Base-by-base conservation (phyloP, 30 jellyfish, hydroid and myxozoan species). In the Aurelia aurita region DNA sequence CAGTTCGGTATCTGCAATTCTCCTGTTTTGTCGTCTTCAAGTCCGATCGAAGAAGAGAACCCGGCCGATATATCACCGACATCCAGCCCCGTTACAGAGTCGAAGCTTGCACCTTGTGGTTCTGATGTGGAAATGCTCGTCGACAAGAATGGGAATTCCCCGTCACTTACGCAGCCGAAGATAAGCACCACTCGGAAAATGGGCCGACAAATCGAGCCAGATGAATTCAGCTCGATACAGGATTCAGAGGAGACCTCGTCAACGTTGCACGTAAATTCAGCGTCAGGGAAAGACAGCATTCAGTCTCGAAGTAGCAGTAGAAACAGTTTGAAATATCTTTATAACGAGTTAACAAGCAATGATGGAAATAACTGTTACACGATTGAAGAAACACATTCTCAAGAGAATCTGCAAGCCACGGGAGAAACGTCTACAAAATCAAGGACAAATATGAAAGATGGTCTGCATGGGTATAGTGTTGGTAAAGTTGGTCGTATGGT, bases 1-100 rank as follows among this genome's bases (percentile, higher is more conserved):
- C 88, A 70, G n/a, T 71, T 71, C 46, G 79, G 83, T 53, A n/a
- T 72, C 3, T 64, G 88, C 70, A 90, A 26, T 29, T 57, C 94
- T 4, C 83, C 97, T 5, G 45, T 88, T 23, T 61, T 84, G 25
- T 58, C 91, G 16, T 58, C 83, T 1, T 77, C 98, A 57, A 58
- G 87, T 22, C 89, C 96, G 11, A 92, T 92, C 18, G 95, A 92
- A 47, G 98, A 92, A 53, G 98, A 92, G 77, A 79, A 70, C 80
- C 96, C 91, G 14, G 34, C 86, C 53, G 96, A 87, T 35, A 67
- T 87, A 7, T 87, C 96, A 3, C 96, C 96, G 1, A 51, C 14
- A 11, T 55, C 67, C 67, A 55, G 67, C 14, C 67, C 67, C 13
- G 29, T 22, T 26, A 22, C 29, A 55, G 29, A 22, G 29, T n/a